phyloP scores from a whole-genome alignment of 2,797 vertebrate species.

The Intellagama lesueurii region DNA sequence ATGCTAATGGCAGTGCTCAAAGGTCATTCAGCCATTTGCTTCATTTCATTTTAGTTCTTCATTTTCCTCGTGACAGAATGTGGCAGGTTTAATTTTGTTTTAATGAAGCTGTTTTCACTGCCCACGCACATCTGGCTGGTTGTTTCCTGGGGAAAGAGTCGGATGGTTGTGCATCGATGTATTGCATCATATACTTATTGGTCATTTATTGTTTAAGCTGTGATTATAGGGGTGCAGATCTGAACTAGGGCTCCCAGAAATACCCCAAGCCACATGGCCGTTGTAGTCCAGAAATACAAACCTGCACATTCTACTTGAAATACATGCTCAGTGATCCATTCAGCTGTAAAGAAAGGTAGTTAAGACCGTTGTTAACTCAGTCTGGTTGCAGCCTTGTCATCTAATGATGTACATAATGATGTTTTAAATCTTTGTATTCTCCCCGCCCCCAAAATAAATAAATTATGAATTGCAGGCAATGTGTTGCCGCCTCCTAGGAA shows the following conservation, averaged over 20 bases:
- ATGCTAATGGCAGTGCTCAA: constrained; percentile 62
- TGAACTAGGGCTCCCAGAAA: no score
- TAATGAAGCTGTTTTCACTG: constrained; percentile 30
- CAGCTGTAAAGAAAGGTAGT: background rate
- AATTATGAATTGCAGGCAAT: no score
- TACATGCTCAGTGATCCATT: background rate
- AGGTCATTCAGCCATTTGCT: constrained; percentile 37
- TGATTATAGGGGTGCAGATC: no score
- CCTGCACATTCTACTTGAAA: background rate
- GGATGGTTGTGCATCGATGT: fast-evolving
- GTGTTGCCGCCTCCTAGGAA: no score
- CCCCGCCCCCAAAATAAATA: no score
- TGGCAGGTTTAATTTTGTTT: constrained; percentile 20
- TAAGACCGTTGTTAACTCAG: no score
- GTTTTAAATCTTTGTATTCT: no score
- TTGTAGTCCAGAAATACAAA: no score
- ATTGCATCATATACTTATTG: background rate
- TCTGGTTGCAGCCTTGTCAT: no score
- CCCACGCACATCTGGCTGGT: background rate
- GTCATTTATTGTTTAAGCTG: no score
- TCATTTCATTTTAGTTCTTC: constrained; percentile 15
- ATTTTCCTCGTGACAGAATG: constrained; percentile 36
- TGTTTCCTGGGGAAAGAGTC: constrained; percentile 11
- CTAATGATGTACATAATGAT: no score
- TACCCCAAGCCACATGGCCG: no score